phyloP scores from a whole-genome alignment of 2,113 vertebrate genomes.

The Oxygymnocypris stewartii region DNA sequence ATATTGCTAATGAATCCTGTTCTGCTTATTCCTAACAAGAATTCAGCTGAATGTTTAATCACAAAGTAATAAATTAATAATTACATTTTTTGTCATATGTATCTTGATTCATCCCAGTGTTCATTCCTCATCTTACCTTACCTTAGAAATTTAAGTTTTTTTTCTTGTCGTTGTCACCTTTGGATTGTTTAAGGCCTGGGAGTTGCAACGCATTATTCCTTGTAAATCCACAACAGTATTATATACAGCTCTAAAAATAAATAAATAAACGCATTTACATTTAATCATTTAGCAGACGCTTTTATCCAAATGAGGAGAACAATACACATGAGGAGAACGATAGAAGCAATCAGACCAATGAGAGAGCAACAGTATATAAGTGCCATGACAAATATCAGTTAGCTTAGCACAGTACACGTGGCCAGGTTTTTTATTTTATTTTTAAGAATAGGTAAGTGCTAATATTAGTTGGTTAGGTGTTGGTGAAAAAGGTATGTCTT shows the following conservation, averaged over 20 bases:
- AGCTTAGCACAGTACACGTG: too few relatives aligned
- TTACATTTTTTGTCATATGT: background rate
- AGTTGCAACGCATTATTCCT: background rate
- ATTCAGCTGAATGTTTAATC: background rate
- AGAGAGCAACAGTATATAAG: too few relatives aligned
- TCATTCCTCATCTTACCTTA: background rate
- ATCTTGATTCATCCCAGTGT: background rate
- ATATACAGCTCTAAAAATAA: background rate
- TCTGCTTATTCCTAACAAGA: background rate
- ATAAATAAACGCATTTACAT: background rate
- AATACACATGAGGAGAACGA: too few relatives aligned
- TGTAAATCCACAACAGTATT: background rate
- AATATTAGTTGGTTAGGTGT: too few relatives aligned
- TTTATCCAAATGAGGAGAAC: too few relatives aligned
- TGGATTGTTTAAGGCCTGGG: background rate
- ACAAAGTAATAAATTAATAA: background rate
- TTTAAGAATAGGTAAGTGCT: too few relatives aligned
- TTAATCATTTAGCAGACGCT: too few relatives aligned
- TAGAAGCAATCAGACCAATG: too few relatives aligned
- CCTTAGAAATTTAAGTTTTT: background rate
- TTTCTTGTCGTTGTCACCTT: background rate
- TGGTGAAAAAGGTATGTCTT: too few relatives aligned
- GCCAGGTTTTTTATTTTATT: too few relatives aligned
- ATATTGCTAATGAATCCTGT: background rate
- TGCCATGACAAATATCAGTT: too few relatives aligned